phyloP scores from a whole-genome alignment of 2,113 vertebrate genomes.

The Seriola quinqueradiata region DNA sequence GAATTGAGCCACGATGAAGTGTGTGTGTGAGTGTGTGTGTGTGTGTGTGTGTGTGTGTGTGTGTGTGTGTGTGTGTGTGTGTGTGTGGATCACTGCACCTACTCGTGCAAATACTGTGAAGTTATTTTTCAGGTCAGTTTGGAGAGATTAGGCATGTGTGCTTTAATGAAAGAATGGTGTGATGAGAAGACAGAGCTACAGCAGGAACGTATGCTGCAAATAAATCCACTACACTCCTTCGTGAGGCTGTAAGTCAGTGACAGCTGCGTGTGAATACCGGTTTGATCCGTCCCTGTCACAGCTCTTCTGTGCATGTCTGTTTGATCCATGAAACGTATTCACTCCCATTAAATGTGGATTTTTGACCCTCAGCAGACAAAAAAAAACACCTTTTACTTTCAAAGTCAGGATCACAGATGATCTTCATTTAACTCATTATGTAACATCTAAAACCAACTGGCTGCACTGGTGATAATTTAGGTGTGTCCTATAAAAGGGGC shows the following conservation, averaged over 20 bases:
- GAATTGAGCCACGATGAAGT: background rate
- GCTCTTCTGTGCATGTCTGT: background rate
- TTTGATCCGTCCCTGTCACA: background rate
- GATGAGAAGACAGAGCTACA: background rate
- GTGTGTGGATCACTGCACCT: background rate
- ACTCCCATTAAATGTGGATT: background rate
- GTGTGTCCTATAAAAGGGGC: background rate
- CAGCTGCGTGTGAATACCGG: background rate
- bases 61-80: background rate
- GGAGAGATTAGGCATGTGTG: background rate
- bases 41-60: no score
- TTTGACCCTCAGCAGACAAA: no score
- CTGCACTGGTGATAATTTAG: no score
- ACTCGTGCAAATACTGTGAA: background rate
- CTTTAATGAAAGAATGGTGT: background rate
- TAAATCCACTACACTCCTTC: background rate
- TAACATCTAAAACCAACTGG: background rate
- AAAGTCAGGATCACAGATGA: no score
- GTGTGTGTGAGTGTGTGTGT: background rate
- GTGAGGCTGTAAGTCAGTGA: background rate
- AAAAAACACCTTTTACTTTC: no score
- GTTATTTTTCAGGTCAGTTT: constrained; percentile 2
- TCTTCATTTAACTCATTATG: background rate
- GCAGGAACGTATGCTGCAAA: background rate
- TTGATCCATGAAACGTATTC: background rate